Percentiles rank a stretch among this genome's conserved stretches.
These are phyloP conservation scores for Luperina testacea DNA, from an alignment of 2,888 invertebrate genomes.

Conservation along the genomic window DNA sequence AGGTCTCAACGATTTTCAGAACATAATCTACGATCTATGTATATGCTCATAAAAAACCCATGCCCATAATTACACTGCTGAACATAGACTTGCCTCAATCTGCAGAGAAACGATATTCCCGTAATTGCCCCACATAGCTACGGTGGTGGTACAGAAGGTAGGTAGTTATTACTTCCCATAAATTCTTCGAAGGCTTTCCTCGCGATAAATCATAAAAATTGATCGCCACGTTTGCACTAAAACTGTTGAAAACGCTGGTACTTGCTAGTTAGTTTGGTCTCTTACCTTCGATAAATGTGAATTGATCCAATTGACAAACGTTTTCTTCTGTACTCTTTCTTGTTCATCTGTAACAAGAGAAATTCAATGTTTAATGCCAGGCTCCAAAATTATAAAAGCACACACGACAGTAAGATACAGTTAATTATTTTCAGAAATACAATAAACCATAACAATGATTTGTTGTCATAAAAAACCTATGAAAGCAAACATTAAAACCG, in stretches of 20 bases:
- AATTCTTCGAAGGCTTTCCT: slow-evolving; percentile 25
- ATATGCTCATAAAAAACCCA: not conserved
- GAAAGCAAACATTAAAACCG: not conserved
- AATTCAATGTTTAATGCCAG: not conserved
- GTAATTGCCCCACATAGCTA: slow-evolving; percentile 16
- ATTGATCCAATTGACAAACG: slow-evolving; percentile 99
- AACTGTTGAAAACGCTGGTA: slow-evolving; percentile 1
- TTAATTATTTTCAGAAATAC: not conserved
- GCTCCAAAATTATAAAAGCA: not conserved
- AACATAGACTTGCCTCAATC: slow-evolving; percentile 3
- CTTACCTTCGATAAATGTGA: slow-evolving; percentile 98
- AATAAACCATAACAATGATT: not conserved
- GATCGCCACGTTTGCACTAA: not conserved
- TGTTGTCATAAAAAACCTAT: not conserved
- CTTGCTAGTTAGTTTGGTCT: not conserved
- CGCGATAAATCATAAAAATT: slow-evolving; percentile 17
- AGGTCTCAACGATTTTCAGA: not conserved
- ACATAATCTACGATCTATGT: slow-evolving; percentile 3
- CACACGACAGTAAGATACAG: not conserved
- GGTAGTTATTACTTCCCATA: slow-evolving; percentile 42
- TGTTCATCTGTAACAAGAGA: slow-evolving; percentile 97
- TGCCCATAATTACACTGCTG: not conserved
- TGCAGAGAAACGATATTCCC: slow-evolving; percentile 2
- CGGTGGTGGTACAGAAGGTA: slow-evolving; percentile 8
- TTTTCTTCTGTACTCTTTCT: slow-evolving; percentile 99